Evolutionary conservation across 2,888 invertebrate species (phyloP), one percentile per base, ranked within the genome.

Genomic region (Perdita meconis): DNA sequence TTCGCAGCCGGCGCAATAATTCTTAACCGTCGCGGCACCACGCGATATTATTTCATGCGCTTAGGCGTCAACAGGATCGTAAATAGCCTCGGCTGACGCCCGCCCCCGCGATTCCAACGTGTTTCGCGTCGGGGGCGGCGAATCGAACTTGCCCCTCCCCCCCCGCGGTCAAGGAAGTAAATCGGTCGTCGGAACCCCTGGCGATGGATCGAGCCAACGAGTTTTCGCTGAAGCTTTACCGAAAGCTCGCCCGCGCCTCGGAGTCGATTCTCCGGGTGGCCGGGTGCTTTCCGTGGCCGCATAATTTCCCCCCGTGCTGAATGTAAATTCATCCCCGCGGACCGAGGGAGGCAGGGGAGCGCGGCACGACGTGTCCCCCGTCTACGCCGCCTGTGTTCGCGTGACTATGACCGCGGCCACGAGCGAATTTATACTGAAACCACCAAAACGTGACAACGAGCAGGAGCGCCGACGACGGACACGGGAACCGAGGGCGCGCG

Each of bases 1-100:
- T 71, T 78, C 65, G 71, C 78, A 74, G 63, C 57, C 34, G 44
- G 64, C 55, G 59, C 66, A 80, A 85, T 81, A 81, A 85, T 75
- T 85, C 84, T 85, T 80, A 78, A 72, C 67, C 80, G 71, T 53
- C 71, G 24, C 51, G 76, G 51, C 65, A 74, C 81, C 81, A 75
- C 81, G 85, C 85, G 81, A 84, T 85, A 79, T 84, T 85, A 81
- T 84, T 83, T 84, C 84, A 85, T 77, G 79, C 75, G 84, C 73
- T 69, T 59, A 69, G 79, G 66, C 81, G 79, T 76, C 81, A 78
- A 73, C 84, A 69, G 68, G 57, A 75, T 79, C 82, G 79, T 80
- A 78, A 81, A 77, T 83, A 73, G 69, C 76, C 12, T 59, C 67
- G 68, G 57, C 67, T 24, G 38, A 61, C 68, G 40, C 40, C n/a